These are phyloP conservation scores for Cyclopterus lumpus DNA, from an alignment of 2,797 vertebrate species.

Conservation along the genomic window DNA sequence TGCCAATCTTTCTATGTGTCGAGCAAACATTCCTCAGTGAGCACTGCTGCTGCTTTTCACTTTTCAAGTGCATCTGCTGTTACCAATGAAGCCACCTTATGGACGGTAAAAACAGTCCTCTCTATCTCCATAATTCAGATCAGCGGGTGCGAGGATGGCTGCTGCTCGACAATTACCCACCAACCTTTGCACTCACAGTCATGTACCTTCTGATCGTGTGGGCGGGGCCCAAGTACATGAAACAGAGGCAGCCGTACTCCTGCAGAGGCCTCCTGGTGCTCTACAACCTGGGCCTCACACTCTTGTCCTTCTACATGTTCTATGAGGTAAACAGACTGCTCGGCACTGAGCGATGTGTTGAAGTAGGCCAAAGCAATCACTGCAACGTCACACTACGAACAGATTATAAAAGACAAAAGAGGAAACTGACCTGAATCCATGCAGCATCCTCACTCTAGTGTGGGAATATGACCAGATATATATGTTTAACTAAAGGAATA, in stretches of 20 bases:
- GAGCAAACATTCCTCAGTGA: slow-evolving; percentile 31
- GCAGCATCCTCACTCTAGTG: neutral
- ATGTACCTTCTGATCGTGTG: slow-evolving; percentile 94
- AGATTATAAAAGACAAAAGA: neutral
- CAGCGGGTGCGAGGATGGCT: slow-evolving; percentile 93
- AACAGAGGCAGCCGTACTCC: slow-evolving; percentile 86
- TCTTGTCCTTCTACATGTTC: slow-evolving; percentile 97
- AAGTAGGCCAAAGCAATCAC: slow-evolving; percentile 36
- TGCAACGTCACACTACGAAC: slow-evolving; percentile 4
- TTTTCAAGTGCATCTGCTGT: slow-evolving; percentile 14
- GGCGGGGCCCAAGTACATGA: slow-evolving; percentile 97
- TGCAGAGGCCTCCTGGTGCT: slow-evolving; percentile 90
- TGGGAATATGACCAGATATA: neutral
- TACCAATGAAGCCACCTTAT: slow-evolving; percentile 8
- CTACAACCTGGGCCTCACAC: slow-evolving; percentile 93
- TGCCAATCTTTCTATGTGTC: slow-evolving; percentile 13
- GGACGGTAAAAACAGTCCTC: neutral
- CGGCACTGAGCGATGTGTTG: slow-evolving; percentile 2
- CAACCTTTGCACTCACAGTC: slow-evolving; percentile 89
- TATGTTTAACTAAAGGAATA: neutral
- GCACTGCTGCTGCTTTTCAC: slow-evolving; percentile 1
- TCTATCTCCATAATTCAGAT: slow-evolving; percentile 84
- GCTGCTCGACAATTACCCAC: slow-evolving; percentile 92
- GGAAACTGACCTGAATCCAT: neutral
- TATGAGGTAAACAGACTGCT: slow-evolving; percentile 87